Percentiles rank a stretch among this genome's conserved stretches.
phyloP scores from a whole-genome alignment of 2,888 invertebrate genomes.

The Lochmaea capreae region DNA sequence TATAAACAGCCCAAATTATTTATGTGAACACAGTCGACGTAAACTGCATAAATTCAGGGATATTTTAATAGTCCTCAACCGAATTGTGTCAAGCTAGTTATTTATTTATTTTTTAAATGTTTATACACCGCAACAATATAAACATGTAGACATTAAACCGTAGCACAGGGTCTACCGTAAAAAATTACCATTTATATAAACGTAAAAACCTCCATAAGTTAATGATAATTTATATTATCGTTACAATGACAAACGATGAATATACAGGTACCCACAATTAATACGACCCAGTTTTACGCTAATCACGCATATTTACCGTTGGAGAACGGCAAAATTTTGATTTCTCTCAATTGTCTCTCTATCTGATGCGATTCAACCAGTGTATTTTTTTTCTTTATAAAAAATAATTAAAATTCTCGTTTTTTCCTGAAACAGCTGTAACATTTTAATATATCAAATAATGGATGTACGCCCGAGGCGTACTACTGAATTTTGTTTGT shows the following conservation, averaged over 20 bases:
- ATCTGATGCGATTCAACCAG: too few relatives aligned
- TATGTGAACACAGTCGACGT: neutral
- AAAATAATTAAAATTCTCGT: neutral
- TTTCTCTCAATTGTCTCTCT: too few relatives aligned
- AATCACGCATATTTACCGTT: slow-evolving; percentile 4
- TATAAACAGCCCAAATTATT: neutral
- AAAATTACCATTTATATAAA: slow-evolving; percentile 9
- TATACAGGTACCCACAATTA: slow-evolving; percentile 17
- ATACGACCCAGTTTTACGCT: slow-evolving; percentile 12
- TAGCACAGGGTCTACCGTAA: slow-evolving; percentile 3
- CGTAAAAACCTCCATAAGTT: slow-evolving; percentile 5
- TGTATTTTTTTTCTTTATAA: too few relatives aligned
- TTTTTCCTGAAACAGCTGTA: neutral
- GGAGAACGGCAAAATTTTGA: too few relatives aligned
- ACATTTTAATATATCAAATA: neutral
- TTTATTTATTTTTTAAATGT: slow-evolving; percentile 11
- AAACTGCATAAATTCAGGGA: neutral
- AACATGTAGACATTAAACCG: neutral
- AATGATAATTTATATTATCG: slow-evolving; percentile 5
- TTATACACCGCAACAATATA: neutral
- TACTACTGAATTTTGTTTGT: neutral
- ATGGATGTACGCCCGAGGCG: neutral
- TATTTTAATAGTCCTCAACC: neutral
- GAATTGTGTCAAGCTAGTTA: neutral
- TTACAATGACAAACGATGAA: neutral